phyloP scores from a whole-genome alignment of 2,888 invertebrate genomes.

The Scrobipalpa costella region DNA sequence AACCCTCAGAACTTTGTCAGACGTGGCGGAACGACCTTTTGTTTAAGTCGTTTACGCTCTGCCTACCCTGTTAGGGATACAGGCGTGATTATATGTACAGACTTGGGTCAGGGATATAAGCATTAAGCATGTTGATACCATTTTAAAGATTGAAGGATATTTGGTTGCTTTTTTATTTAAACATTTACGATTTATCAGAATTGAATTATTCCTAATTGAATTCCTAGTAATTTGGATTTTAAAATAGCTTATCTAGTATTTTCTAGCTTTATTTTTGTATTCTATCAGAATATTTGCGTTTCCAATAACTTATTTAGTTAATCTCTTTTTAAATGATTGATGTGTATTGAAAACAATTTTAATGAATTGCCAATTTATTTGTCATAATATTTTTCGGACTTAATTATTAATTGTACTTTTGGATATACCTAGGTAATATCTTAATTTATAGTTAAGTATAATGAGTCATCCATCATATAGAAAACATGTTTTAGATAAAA shows the following conservation, averaged over 20 bases:
- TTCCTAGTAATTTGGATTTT: not conserved
- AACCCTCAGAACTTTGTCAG: too few relatives aligned
- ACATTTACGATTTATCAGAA: too few relatives aligned
- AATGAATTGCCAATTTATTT: not conserved
- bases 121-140: too few relatives aligned
- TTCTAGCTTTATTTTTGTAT: not conserved
- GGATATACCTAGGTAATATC: not conserved
- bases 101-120: too few relatives aligned
- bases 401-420: not conserved
- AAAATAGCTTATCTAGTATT: not conserved
- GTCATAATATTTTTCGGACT: not conserved
- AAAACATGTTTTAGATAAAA: too few relatives aligned
- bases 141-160: too few relatives aligned
- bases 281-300: not conserved
- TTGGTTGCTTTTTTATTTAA: too few relatives aligned
- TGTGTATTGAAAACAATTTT: not conserved
- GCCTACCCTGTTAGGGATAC: too few relatives aligned
- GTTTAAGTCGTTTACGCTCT: too few relatives aligned
- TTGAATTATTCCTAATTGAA: not conserved
- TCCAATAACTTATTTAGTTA: conserved; percentile 4
- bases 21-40: too few relatives aligned
- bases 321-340: not conserved
- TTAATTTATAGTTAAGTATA: conserved; percentile 1
- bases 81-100: too few relatives aligned
- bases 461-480: too few relatives aligned